phyloP scores from a whole-genome alignment of 2,113 vertebrate species.

The Lepus timidus region DNA sequence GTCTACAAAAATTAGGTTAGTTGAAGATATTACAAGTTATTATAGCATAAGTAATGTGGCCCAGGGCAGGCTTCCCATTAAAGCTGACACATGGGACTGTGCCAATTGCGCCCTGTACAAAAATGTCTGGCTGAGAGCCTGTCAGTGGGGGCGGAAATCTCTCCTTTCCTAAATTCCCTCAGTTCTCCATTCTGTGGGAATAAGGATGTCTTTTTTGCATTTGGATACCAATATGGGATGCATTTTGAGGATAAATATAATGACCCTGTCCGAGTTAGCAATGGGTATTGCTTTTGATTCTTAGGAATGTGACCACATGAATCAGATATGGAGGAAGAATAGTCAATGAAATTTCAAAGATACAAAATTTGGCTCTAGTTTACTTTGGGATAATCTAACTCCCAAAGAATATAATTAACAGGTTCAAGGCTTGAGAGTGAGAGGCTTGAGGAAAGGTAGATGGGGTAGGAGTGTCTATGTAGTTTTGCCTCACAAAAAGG shows the following conservation, averaged over 20 bases:
- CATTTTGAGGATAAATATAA: not conserved
- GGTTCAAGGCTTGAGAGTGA: not conserved
- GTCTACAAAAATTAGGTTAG: slow-evolving; percentile 59
- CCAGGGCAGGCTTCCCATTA: not conserved
- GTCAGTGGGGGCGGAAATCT: not conserved
- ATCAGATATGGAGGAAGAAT: not conserved
- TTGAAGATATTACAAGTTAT: slow-evolving; percentile 64
- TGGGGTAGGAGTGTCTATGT: not conserved
- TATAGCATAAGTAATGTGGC: slow-evolving; percentile 18
- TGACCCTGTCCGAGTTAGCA: not conserved
- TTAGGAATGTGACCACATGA: not conserved
- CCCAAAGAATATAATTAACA: not conserved
- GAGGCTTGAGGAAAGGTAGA: not conserved
- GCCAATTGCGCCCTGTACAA: not conserved
- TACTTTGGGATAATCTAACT: not conserved
- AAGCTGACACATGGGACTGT: not conserved
- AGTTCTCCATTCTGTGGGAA: not conserved
- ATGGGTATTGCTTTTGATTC: not conserved
- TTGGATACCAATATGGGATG: not conserved
- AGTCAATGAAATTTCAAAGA: not conserved
- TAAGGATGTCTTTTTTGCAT: not conserved
- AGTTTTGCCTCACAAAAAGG: not conserved
- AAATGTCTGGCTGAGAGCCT: not conserved
- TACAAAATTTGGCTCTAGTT: not conserved
- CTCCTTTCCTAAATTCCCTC: not conserved